phyloP scores from a whole-genome alignment of 1,140 invertebrate species.

The Littorina saxatilis region DNA sequence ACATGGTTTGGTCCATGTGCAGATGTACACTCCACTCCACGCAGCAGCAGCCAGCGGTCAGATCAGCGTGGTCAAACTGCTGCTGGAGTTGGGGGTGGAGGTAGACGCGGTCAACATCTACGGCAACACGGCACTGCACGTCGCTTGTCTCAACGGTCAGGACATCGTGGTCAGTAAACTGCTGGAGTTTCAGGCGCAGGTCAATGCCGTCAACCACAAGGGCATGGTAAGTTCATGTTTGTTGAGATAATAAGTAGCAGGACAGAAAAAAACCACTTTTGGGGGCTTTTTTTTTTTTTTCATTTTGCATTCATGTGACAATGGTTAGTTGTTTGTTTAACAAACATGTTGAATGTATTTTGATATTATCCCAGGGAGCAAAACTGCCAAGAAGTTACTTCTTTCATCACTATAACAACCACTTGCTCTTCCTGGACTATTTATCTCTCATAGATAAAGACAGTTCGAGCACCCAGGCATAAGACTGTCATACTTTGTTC shows the following conservation, averaged over 20 bases:
- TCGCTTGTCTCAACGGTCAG: conserved; percentile 82
- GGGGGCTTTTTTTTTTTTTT: too few relatives aligned
- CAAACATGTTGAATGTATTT: too few relatives aligned
- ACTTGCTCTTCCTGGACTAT: too few relatives aligned
- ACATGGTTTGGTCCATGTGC: conserved; percentile 50
- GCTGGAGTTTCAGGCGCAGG: conserved; percentile 75
- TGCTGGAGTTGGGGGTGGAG: conserved; percentile 79
- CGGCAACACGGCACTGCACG: conserved; percentile 82
- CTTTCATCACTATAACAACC: too few relatives aligned
- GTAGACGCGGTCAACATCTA: conserved; percentile 79
- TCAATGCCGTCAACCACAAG: conserved; percentile 75
- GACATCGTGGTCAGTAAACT: conserved; percentile 78
- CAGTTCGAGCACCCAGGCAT: too few relatives aligned
- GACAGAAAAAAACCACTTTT: too few relatives aligned
- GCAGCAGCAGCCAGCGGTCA: conserved; percentile 75
- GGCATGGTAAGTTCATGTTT: conserved; percentile 73
- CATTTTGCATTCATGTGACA: too few relatives aligned
- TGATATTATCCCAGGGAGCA: too few relatives aligned
- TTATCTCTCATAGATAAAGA: too few relatives aligned
- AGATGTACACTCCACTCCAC: conserved; percentile 78
- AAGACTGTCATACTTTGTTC: too few relatives aligned
- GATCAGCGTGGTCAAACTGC: conserved; percentile 76
- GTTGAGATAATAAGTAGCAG: background rate
- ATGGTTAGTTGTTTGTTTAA: too few relatives aligned
- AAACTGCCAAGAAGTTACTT: too few relatives aligned